Evolutionary conservation across 2,797 vertebrate genomes (phyloP).

Genomic region (Bovichtus variegatus): DNA sequence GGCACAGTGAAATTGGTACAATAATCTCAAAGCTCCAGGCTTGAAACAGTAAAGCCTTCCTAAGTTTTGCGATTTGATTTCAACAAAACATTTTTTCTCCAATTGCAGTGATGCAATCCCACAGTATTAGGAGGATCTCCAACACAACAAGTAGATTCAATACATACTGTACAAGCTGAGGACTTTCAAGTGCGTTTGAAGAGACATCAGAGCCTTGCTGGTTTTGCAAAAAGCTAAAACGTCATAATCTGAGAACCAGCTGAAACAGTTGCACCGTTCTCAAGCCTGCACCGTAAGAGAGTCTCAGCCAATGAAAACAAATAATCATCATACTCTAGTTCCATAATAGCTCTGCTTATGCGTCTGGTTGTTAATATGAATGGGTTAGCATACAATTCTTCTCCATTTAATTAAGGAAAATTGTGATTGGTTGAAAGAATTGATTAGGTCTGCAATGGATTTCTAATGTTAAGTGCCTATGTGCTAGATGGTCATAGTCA

Average conservation of each 20-base stretch:
- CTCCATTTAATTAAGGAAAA: background rate
- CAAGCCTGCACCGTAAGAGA: background rate
- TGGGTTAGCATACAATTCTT: background rate
- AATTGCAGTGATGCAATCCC: background rate
- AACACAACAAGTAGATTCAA: conserved; percentile 7
- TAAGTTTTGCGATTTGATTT: background rate
- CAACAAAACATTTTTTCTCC: background rate
- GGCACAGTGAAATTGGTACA: background rate
- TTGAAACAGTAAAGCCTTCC: background rate
- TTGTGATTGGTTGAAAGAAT: background rate
- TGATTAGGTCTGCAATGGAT: background rate
- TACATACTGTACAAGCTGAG: background rate
- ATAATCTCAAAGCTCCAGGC: background rate
- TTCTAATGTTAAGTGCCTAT: background rate
- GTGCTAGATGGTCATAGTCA: background rate
- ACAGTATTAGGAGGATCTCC: conserved; percentile 2
- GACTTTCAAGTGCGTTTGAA: conserved; percentile 11
- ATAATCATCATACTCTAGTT: background rate
- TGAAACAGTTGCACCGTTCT: background rate
- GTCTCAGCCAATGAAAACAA: background rate
- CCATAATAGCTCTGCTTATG: background rate
- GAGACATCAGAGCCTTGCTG: conserved; percentile 1
- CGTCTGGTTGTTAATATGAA: background rate
- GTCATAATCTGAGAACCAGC: background rate
- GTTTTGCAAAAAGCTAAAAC: conserved; percentile 1